Conservation (phyloP, 2,113 vertebrate genomes). For the Scomber scombrus region DNA sequence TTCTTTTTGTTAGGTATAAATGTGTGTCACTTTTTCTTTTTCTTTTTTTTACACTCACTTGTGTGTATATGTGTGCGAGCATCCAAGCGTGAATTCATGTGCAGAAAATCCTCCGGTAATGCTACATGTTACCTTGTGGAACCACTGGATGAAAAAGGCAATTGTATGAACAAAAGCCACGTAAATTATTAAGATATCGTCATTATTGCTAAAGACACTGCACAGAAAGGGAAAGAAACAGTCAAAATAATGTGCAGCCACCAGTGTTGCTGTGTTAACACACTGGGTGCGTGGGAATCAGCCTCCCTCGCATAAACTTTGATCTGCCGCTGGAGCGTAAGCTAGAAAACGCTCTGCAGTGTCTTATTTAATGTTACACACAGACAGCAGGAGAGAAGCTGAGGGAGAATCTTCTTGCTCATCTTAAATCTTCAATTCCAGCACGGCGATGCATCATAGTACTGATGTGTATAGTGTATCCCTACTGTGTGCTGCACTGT, state of each 20-base stretch:
- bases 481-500: constrained; percentile 32
- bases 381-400: neutral
- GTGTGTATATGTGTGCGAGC: neutral
- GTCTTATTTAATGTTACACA: constrained; percentile 25
- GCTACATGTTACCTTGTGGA: constrained; percentile 1
- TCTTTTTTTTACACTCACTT: too few species aligned
- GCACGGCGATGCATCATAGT: neutral
- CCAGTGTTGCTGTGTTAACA: constrained; percentile 29
- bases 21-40: neutral
- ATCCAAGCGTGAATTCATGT: neutral
- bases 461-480: constrained; percentile 13
- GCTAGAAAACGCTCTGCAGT: constrained; percentile 22
- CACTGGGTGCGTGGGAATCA: constrained; percentile 60
- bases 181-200: neutral
- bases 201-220: neutral
- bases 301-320: constrained; percentile 73
- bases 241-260: constrained; percentile 9
- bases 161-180: constrained; percentile 7
- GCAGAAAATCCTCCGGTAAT: neutral
- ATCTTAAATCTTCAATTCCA: constrained; percentile 21
- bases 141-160: neutral
- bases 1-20: neutral
- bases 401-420: constrained; percentile 2
- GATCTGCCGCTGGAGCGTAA: constrained; percentile 64
- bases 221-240: neutral